Evolutionary conservation across 2,888 invertebrate species (phyloP), one percentile per base, ranked within the genome.

Genomic region (Leptinotarsa juncta): DNA sequence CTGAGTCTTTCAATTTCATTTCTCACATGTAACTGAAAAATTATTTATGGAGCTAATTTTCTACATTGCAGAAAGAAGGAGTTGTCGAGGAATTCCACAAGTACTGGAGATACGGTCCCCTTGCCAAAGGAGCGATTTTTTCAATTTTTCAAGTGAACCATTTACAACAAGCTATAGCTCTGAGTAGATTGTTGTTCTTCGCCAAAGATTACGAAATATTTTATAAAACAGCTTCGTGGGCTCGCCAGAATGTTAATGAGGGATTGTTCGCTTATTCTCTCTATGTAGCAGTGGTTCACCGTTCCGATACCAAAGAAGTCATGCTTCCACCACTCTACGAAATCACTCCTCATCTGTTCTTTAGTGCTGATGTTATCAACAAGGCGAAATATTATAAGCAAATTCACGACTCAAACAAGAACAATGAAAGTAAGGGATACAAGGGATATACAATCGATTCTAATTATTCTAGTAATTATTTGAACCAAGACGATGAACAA

Each of bases 161-260:
- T 73, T 88, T 90, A 69, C 89, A 90, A 81, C 92, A 94, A 83
- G 92, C 91, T 14, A 84, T 90, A 5, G 90, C 91, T 10, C 86
- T 95, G 51, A 92, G 92, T 87, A 90, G 93, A 83, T 88, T 93
- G 73, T 89, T 95, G 78, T 90, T 90, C 87, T 91, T 92, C 71
- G 92, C 94, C 79, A 93, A 93, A 85, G 91, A 93, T 85, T 94
- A 90, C 85, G 89, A 91, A 26, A 92, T 92, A 53, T 93, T 95
- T 88, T 90, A 90, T 85, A 90, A 91, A 79, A 92, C 93, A 15
- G 93, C 92, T 60, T 91, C 91, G 55, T 93, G 92, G 90, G 90
- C 93, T 51, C 92, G 94, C 71, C 88, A 92, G 73, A 88, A 90
- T 77, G 88, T 93, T 74, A 95, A 94, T 85, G 93, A 93, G 85